These are phyloP conservation scores for Alligator sinensis DNA, from an alignment of 2,113 vertebrate species.

Conservation along the genomic window DNA sequence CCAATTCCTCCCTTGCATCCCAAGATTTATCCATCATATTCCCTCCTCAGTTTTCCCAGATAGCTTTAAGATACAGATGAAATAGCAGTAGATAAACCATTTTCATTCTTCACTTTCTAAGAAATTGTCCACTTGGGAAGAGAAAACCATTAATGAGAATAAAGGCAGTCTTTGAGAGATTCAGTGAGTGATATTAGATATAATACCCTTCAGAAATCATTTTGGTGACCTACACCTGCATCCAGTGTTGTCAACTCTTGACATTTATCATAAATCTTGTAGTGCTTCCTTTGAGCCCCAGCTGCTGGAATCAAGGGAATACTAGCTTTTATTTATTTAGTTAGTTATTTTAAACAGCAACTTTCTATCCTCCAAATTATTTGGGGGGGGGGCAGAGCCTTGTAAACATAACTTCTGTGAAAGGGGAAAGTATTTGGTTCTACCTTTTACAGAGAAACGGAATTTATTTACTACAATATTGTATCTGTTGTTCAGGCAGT, in stretches of 20 bases:
- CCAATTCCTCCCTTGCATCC: neutral
- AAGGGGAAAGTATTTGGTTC: neutral
- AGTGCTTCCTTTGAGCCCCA: neutral
- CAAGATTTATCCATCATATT: neutral
- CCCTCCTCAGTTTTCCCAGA: neutral
- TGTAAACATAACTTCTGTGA: neutral
- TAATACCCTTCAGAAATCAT: neutral
- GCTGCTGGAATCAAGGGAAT: neutral
- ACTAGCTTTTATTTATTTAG: neutral
- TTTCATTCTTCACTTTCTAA: neutral
- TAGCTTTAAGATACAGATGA: neutral
- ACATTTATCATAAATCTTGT: neutral
- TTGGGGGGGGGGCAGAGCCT: too few species aligned
- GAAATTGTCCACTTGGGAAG: neutral
- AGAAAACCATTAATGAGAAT: neutral
- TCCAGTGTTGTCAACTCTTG: neutral
- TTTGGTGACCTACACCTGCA: neutral
- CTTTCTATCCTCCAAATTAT: neutral
- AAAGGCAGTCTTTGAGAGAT: neutral
- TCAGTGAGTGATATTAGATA: neutral
- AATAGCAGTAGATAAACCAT: neutral
- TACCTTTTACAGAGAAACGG: neutral
- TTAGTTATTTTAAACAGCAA: neutral
- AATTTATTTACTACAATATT: neutral
- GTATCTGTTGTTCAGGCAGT: neutral